Base-by-base conservation (phyloP, 2,113 vertebrate genomes). In the Chaenogobius annularis region DNA sequence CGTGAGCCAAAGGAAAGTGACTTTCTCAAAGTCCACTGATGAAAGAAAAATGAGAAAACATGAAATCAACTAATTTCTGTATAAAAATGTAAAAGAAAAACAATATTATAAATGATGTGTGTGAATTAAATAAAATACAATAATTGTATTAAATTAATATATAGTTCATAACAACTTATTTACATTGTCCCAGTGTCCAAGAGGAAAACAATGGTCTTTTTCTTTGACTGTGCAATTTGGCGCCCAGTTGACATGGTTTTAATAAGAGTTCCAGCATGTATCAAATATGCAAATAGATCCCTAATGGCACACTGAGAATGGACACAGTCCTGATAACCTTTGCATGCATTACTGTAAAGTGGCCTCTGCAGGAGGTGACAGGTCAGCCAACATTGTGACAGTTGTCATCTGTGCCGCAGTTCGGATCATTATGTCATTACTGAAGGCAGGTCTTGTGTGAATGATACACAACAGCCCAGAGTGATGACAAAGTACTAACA, bases 391-490 rank as follows among this genome's bases (percentile, higher is more conserved):
- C 67, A 20, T 47, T 5, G 3, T 55, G 68, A 69, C 70, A 66
- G 31, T 17, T 20, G 47, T 68, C 61, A 71, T 64, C 23, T 19
- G 37, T n/a, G 48, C 66, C 52, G 64, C 72, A 75, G 52, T 17
- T 40, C 40, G 35, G 22, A 75, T 82, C 70, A 79, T 75, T 68
- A 74, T 74, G 54, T 67, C 8, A 62, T 79, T 66, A 81, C 48
- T 31, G 19, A 35, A 74, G 62, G 50, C 8, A 22, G 72, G 59
- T 68, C 62, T 75, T 50, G 2, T 31, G 69, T 68, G 80, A 75
- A 56, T 61, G 66, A 78, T 58, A 58, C 65, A 37, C 35, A 58
- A 66, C 50, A 35, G 61, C 9, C 59, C 3, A 65, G 43, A 74
- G 58, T 44, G 48, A 77, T 74, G 69, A 71, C 69, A 70, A 67